phyloP scores from a whole-genome alignment of 2,888 invertebrate genomes.

The Pyrrhosoma nymphula region DNA sequence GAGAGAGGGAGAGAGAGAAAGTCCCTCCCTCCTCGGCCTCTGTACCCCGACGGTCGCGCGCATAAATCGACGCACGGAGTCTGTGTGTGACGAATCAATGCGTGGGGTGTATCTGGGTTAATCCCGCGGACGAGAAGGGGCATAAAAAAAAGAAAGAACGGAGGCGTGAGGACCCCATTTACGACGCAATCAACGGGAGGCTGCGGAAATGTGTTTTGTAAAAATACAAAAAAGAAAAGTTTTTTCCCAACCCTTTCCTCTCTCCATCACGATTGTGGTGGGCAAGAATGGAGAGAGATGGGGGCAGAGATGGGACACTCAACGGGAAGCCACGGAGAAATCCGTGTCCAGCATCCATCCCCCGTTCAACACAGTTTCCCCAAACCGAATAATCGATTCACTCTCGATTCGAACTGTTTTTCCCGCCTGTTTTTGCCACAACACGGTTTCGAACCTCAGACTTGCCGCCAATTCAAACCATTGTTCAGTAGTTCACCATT shows the following conservation, averaged over 20 bases:
- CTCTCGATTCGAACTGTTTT: background rate
- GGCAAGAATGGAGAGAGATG: background rate
- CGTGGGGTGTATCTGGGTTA: conserved; percentile 31
- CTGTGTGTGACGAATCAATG: conserved; percentile 4
- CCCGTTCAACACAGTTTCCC: no score
- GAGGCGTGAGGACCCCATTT: background rate
- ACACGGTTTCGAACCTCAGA: background rate
- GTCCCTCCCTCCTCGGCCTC: background rate
- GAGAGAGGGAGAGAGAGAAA: background rate
- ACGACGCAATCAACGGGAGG: background rate
- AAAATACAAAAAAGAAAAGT: background rate
- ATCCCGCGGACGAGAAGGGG: background rate
- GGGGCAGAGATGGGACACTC: background rate
- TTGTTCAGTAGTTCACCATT: no score
- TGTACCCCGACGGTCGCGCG: background rate
- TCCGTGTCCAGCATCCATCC: no score
- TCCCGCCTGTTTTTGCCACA: background rate
- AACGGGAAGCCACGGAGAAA: no score
- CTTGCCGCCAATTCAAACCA: background rate
- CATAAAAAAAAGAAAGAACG: background rate
- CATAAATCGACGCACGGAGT: background rate
- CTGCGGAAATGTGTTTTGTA: background rate
- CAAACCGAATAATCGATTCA: no score
- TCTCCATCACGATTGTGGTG: no score
- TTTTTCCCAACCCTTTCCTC: background rate